These are phyloP conservation scores for Potamarius usumacintae DNA, from an alignment of 2,113 vertebrate genomes.

Conservation along the genomic window DNA sequence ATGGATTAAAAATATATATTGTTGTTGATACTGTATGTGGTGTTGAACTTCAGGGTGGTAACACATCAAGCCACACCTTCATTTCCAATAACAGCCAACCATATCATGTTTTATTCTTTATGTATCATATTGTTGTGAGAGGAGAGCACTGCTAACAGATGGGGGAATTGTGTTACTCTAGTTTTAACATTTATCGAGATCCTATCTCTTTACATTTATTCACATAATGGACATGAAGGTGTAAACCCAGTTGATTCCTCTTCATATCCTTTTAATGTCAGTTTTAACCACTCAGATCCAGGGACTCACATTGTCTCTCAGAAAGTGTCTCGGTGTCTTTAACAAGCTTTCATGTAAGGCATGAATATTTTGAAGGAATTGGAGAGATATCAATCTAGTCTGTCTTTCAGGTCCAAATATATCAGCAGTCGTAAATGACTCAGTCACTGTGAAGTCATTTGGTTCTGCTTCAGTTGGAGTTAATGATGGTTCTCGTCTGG, in stretches of 20 bases:
- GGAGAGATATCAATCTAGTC: neutral
- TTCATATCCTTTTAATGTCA: constrained; percentile 7
- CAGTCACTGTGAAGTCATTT: constrained; percentile 26
- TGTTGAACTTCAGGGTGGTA: neutral
- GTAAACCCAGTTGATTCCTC: neutral
- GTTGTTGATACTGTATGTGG: neutral
- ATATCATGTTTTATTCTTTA: neutral
- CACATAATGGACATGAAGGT: neutral
- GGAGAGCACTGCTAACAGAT: neutral
- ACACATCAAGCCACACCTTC: neutral
- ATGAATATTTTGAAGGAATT: neutral
- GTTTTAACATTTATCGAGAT: neutral
- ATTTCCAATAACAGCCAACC: neutral
- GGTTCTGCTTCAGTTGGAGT: constrained; percentile 39
- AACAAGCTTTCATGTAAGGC: neutral
- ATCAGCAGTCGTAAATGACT: constrained; percentile 13
- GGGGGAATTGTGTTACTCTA: neutral
- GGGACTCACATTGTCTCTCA: neutral
- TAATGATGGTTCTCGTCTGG: constrained; percentile 35
- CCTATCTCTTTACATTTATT: neutral
- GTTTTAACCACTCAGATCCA: constrained; percentile 13
- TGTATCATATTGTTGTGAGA: neutral
- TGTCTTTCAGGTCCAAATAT: constrained; percentile 7
- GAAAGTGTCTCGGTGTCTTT: neutral
- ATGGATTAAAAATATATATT: neutral